Evolutionary conservation across 2,888 invertebrate genomes (phyloP).

Genomic region (Andrena minutula): DNA sequence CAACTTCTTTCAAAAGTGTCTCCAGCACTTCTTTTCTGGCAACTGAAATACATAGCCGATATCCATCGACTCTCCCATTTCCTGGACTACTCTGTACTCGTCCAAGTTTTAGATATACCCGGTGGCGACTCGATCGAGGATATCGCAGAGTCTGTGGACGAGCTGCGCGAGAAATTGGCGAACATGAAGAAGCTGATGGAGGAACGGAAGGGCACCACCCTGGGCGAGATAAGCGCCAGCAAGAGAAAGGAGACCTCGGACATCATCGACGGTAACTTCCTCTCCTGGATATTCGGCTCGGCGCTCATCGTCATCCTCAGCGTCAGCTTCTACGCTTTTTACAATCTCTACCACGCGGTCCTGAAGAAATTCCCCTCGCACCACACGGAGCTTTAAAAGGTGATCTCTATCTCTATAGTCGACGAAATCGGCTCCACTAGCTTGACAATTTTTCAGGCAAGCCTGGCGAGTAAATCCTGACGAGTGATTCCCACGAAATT

Average conservation of each 20-base stretch:
- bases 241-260: constrained; percentile 80
- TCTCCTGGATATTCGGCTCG: constrained; percentile 93
- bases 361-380: constrained; percentile 93
- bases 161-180: constrained; percentile 91
- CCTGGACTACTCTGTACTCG: constrained; percentile 19
- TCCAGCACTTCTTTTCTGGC: constrained; percentile 6
- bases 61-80: neutral
- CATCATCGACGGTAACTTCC: constrained; percentile 93
- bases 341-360: constrained; percentile 92
- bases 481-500: constrained; percentile 11
- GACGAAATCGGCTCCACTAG: neutral
- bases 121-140: constrained; percentile 79
- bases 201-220: constrained; percentile 87
- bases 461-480: neutral
- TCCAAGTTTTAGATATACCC: constrained; percentile 72
- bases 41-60: neutral
- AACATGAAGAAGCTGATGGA: constrained; percentile 94
- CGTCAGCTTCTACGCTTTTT: constrained; percentile 94
- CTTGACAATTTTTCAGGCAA: constrained; percentile 12
- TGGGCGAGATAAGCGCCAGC: constrained; percentile 85
- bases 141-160: constrained; percentile 91
- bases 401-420: no score
- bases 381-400: constrained; percentile 91
- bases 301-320: constrained; percentile 92
- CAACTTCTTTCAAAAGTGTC: neutral